These are phyloP conservation scores for Platycheirus rosarum DNA, from an alignment of 2,888 invertebrate genomes.

Conservation along the genomic window DNA sequence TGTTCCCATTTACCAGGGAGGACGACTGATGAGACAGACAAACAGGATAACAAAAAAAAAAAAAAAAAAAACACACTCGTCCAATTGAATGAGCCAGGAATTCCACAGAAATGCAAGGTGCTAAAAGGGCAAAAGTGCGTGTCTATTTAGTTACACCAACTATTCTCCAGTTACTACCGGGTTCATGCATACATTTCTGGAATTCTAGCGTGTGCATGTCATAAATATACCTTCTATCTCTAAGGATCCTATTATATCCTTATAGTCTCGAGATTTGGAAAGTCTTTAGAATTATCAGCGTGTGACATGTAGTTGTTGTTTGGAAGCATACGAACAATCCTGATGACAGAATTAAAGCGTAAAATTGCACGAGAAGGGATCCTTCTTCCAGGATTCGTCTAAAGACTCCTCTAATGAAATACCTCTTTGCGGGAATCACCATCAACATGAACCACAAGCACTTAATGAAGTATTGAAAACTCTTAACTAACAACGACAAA, in stretches of 20 bases:
- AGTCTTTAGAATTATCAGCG: constrained; percentile 50
- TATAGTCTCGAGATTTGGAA: constrained; percentile 13
- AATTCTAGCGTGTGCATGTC: constrained; percentile 70
- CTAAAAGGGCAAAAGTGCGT: constrained; percentile 58
- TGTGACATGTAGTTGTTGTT: not conserved
- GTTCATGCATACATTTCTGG: constrained; percentile 22
- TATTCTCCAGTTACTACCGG: constrained; percentile 41
- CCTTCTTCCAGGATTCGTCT: not conserved
- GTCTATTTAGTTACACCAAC: constrained; percentile 26
- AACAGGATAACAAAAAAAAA: constrained; percentile 14
- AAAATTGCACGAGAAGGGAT: constrained; percentile 1
- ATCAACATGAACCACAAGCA: constrained; percentile 34
- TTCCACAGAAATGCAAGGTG: constrained; percentile 67
- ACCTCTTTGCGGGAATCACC: constrained; percentile 1
- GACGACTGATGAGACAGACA: constrained; percentile 31
- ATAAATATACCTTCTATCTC: constrained; percentile 30
- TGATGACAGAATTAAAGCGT: constrained; percentile 51
- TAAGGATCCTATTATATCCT: not conserved
- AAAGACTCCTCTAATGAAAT: not conserved
- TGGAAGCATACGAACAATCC: not conserved
- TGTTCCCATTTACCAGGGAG: constrained; percentile 25
- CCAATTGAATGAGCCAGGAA: constrained; percentile 28
- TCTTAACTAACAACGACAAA: constrained; percentile 35
- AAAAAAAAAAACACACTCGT: no score
- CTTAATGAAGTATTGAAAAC: constrained; percentile 60